Evolutionary conservation across 2,888 invertebrate genomes (phyloP).

Genomic region (Druceiella hillmani): DNA sequence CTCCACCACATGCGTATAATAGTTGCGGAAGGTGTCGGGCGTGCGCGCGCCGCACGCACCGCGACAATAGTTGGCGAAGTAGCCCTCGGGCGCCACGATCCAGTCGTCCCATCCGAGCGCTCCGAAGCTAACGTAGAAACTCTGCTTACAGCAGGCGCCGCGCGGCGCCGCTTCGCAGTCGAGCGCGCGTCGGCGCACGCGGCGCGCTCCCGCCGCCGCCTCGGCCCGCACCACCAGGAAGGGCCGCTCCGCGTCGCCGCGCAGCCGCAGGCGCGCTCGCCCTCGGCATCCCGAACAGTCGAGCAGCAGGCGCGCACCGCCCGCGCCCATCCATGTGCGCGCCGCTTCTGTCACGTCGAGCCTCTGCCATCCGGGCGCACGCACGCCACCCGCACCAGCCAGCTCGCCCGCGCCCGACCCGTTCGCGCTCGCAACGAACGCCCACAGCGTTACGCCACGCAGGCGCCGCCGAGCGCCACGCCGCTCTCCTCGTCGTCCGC

Average conservation of each 20-base stretch:
- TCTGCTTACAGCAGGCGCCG: constrained; percentile 74
- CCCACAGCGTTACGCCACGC: constrained; percentile 64
- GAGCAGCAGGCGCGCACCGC: constrained; percentile 62
- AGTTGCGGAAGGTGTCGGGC: constrained; percentile 77
- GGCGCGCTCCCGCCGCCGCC: constrained; percentile 58
- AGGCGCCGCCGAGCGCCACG: constrained; percentile 31
- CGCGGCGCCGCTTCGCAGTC: constrained; percentile 65
- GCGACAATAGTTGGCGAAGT: constrained; percentile 91
- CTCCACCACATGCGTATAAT: constrained; percentile 88
- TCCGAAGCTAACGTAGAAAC: constrained; percentile 88
- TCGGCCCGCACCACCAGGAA: constrained; percentile 79
- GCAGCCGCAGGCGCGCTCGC: constrained; percentile 63
- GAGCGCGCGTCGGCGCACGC: constrained; percentile 75
- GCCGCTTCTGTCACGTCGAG: constrained; percentile 77
- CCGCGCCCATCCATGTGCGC: constrained; percentile 59
- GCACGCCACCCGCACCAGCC: constrained; percentile 51
- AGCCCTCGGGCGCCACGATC: constrained; percentile 87
- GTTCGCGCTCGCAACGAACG: constrained; percentile 63
- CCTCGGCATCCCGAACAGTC: constrained; percentile 80
- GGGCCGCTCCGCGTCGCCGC: constrained; percentile 59
- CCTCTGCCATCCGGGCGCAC: constrained; percentile 78
- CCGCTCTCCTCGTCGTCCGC: too few species aligned
- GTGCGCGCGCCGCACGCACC: constrained; percentile 81
- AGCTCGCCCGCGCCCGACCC: constrained; percentile 47
- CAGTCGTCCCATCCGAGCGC: constrained; percentile 93